Evolutionary conservation across 2,113 vertebrate species (phyloP).

Genomic region (Pluvialis apricaria): DNA sequence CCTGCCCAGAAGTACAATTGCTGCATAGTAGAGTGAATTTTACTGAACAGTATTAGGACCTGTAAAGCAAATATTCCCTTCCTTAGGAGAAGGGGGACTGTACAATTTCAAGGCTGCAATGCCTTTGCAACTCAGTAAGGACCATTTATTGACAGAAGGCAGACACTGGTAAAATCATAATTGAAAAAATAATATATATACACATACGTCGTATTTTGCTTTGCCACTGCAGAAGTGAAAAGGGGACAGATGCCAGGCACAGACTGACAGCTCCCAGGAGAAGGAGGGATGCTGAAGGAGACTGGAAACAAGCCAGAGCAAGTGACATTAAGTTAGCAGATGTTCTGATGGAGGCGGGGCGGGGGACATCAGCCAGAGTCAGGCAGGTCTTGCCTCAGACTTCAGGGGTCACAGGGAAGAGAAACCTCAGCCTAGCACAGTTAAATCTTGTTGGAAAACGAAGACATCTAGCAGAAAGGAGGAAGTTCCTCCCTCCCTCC

Average conservation of each 20-base stretch:
- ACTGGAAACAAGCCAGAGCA: background rate
- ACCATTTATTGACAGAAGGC: background rate
- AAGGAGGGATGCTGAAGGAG: background rate
- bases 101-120: background rate
- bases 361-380: rapidly evolving
- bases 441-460: background rate
- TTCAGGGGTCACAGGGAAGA: background rate
- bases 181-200: too few relatives aligned
- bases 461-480: background rate
- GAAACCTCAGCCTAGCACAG: background rate
- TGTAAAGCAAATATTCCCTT: background rate
- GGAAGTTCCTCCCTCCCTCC: background rate
- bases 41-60: background rate
- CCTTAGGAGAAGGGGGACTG: background rate
- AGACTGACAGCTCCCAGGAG: background rate
- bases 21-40: background rate
- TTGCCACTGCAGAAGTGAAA: background rate
- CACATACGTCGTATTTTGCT: too few relatives aligned
- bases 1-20: background rate
- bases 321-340: background rate
- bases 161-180: background rate
- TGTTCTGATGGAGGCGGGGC: background rate
- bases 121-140: background rate
- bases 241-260: background rate
- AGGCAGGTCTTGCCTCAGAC: background rate